Percentiles rank a stretch among this genome's conserved stretches.
Conservation (phyloP, 2,888 invertebrate genomes). For the Drosophila pegasa region DNA sequence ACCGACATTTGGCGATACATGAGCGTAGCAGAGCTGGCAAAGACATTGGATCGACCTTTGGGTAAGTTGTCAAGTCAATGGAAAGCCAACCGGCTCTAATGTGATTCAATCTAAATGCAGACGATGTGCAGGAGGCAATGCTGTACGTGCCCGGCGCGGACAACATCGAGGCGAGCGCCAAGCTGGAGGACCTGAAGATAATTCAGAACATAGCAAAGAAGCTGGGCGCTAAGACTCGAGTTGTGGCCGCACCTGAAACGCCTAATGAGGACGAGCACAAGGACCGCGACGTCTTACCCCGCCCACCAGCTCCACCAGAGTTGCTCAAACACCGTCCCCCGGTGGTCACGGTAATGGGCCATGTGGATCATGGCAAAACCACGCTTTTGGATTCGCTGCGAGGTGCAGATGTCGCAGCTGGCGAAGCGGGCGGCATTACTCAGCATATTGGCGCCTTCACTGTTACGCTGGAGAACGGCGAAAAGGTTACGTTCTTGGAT, state of each 20-base stretch:
- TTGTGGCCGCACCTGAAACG: constrained; percentile 85
- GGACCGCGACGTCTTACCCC: constrained; percentile 86
- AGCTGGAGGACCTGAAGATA: constrained; percentile 88
- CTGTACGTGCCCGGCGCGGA: constrained; percentile 87
- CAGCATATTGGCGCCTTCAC: constrained; percentile 99
- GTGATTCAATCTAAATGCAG: constrained; percentile 81
- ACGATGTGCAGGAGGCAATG: constrained; percentile 90
- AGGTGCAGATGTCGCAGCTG: constrained; percentile 93
- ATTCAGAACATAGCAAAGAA: constrained; percentile 89
- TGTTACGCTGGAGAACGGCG: constrained; percentile 89
- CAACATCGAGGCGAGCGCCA: constrained; percentile 86
- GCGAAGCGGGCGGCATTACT: constrained; percentile 99
- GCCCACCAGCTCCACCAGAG: constrained; percentile 88
- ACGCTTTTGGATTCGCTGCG: constrained; percentile 96
- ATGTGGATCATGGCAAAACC: constrained; percentile 99
- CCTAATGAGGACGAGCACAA: constrained; percentile 64
- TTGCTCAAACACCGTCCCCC: constrained; percentile 92
- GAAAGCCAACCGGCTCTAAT: background rate
- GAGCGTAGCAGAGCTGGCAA: constrained; percentile 91
- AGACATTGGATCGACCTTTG: constrained; percentile 87
- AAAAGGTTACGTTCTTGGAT: constrained; percentile 96
- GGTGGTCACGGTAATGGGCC: constrained; percentile 99
- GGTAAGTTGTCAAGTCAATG: constrained; percentile 84
- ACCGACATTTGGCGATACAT: constrained; percentile 91
- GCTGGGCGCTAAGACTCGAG: constrained; percentile 88